phyloP scores from a whole-genome alignment of 2,113 vertebrate species.

The Alaudala cheleensis region DNA sequence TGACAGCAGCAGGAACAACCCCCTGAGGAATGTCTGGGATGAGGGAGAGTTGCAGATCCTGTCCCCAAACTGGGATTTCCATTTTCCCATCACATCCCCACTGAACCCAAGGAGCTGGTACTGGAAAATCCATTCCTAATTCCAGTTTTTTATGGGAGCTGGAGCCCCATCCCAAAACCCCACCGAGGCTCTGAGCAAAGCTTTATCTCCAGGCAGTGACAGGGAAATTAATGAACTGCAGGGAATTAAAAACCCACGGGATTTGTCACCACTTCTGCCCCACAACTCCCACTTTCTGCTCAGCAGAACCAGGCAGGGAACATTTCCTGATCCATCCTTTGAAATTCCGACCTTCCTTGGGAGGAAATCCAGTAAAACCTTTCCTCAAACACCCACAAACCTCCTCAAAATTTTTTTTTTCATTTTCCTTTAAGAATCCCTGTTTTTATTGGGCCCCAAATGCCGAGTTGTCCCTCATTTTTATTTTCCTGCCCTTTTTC shows the following conservation, averaged over 20 bases:
- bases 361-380: constrained; percentile 11
- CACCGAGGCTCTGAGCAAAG: rapidly evolving
- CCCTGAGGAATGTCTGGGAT: neutral
- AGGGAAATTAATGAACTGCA: neutral
- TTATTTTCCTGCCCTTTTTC: neutral
- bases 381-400: neutral
- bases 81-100: neutral
- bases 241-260: neutral
- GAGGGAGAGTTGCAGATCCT: neutral
- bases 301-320: neutral
- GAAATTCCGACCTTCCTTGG: neutral
- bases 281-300: neutral
- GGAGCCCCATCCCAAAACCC: neutral
- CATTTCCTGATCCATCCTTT: neutral
- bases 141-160: neutral
- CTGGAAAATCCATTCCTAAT: neutral
- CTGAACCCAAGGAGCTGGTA: rapidly evolving
- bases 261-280: neutral
- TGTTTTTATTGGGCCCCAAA: neutral
- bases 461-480: neutral
- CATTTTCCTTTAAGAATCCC: neutral
- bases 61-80: neutral
- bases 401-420: neutral
- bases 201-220: rapidly evolving
- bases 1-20: neutral